Percentiles rank a stretch among this genome's conserved stretches.
Conservation (phyloP, 2,888 invertebrate genomes). For the Bedellia somnulentella region DNA sequence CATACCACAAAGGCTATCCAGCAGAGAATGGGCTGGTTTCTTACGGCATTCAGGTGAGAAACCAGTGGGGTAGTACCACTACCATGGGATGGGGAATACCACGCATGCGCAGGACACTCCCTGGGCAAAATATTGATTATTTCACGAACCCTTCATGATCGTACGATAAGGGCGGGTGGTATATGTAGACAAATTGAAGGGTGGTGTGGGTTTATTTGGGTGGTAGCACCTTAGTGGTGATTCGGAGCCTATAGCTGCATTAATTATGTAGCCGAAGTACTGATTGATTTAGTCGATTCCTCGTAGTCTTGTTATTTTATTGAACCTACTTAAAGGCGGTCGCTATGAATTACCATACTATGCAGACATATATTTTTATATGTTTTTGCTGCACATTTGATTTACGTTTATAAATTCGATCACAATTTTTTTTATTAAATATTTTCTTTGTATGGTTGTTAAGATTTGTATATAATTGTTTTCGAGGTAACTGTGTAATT, state of each 20-base stretch:
- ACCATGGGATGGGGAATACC: slow-evolving; percentile 35
- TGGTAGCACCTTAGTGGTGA: slow-evolving; percentile 22
- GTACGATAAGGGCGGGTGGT: slow-evolving; percentile 31
- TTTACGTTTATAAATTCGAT: too few relatives aligned
- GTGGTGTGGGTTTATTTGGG: too few relatives aligned
- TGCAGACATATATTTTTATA: too few relatives aligned
- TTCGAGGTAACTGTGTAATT: too few relatives aligned
- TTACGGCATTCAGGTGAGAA: slow-evolving; percentile 26
- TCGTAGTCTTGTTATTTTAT: too few relatives aligned
- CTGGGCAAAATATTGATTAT: slow-evolving; percentile 45
- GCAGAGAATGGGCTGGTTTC: slow-evolving; percentile 35
- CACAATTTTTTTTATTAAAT: too few relatives aligned
- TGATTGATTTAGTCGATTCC: slow-evolving; percentile 42
- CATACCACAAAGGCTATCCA: slow-evolving; percentile 19
- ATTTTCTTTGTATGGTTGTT: too few relatives aligned
- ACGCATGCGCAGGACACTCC: slow-evolving; percentile 50
- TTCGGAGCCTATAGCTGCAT: slow-evolving; percentile 23
- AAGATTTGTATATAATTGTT: too few relatives aligned
- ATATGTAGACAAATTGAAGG: slow-evolving; percentile 36
- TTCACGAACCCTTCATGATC: slow-evolving; percentile 41
- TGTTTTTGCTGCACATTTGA: too few relatives aligned
- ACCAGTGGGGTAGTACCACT: slow-evolving; percentile 34
- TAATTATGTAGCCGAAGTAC: slow-evolving; percentile 46
- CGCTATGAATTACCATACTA: too few relatives aligned
- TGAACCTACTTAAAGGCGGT: too few relatives aligned